Conservation (phyloP, 1,140 invertebrate species). For the Harlomillsia oculata region DNA sequence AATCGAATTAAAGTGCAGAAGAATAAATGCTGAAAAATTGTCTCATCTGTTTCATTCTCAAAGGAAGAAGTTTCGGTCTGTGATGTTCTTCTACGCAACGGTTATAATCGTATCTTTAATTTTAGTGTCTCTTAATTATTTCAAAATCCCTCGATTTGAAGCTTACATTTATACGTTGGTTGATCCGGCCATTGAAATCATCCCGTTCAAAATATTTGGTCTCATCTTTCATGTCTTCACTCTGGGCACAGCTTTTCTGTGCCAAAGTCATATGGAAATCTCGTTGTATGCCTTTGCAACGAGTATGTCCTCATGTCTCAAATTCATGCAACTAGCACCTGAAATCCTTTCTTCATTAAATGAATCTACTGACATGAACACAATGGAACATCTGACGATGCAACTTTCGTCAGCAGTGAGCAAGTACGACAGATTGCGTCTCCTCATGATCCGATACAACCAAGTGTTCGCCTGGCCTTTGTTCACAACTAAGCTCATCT, state of each 20-base stretch:
- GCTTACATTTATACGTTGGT: not conserved
- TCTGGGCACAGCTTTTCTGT: not conserved
- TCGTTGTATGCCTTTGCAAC: not conserved
- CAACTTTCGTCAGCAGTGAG: not conserved
- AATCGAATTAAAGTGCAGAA: not conserved
- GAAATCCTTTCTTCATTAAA: not conserved
- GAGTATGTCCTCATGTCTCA: not conserved
- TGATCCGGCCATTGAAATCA: not conserved
- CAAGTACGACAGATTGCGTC: not conserved
- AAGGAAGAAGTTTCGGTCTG: not conserved
- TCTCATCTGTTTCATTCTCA: not conserved
- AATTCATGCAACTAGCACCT: not conserved
- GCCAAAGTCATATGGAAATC: not conserved
- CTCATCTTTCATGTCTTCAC: not conserved
- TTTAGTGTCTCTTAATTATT: not conserved
- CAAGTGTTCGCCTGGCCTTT: not conserved
- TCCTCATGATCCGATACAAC: not conserved
- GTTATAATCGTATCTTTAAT: not conserved
- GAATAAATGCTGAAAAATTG: not conserved
- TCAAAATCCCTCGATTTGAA: not conserved
- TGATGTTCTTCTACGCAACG: not conserved
- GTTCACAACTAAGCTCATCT: not conserved
- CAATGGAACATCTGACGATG: not conserved
- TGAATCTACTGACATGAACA: not conserved
- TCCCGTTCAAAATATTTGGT: not conserved